These are phyloP conservation scores for Spodoptera frugiperda DNA, from an alignment of 1,140 invertebrate species.

Conservation along the genomic window DNA sequence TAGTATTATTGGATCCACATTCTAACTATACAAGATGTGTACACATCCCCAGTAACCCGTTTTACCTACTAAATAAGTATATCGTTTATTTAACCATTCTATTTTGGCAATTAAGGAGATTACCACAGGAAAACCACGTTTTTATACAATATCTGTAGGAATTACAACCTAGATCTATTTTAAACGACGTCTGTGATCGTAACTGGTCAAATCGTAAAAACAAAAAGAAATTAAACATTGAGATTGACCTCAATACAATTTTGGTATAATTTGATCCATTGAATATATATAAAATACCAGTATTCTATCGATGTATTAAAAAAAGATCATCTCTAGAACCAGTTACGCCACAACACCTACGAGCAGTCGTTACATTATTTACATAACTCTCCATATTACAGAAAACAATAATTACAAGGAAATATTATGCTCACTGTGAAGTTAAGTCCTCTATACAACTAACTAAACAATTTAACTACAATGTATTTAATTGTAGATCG, in stretches of 20 bases:
- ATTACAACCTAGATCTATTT: slow-evolving; percentile 41
- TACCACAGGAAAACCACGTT: slow-evolving; percentile 74
- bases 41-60: slow-evolving; percentile 37
- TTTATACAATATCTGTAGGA: slow-evolving; percentile 44
- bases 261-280: background rate
- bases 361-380: slow-evolving; percentile 37
- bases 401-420: slow-evolving; percentile 37
- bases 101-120: slow-evolving; percentile 86
- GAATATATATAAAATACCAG: background rate
- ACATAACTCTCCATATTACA: slow-evolving; percentile 26
- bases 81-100: slow-evolving; percentile 61
- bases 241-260: background rate
- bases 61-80: slow-evolving; percentile 53
- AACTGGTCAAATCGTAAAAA: slow-evolving; percentile 4
- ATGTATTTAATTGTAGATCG: slow-evolving; percentile 57
- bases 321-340: background rate
- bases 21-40: background rate
- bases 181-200: slow-evolving; percentile 20
- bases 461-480: slow-evolving; percentile 48
- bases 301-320: background rate
- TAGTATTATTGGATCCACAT: background rate
- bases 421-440: slow-evolving; percentile 52
- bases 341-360: slow-evolving; percentile 22
- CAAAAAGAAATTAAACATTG: background rate
- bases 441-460: slow-evolving; percentile 47